Base-by-base conservation (phyloP, 1,140 invertebrate genomes). In the Laodelphax striatellus region DNA sequence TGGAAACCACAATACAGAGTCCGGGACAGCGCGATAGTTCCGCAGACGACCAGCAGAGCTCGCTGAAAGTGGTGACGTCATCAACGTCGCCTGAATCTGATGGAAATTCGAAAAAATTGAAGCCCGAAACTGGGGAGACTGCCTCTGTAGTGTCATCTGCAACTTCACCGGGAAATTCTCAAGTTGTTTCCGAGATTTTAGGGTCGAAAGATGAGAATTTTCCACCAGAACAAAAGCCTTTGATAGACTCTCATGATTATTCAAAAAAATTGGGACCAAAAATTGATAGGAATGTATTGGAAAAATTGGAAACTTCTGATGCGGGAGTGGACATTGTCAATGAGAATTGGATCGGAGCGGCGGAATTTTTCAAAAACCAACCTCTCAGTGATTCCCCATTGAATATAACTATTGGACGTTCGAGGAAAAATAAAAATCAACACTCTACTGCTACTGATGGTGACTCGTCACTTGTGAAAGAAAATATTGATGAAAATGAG, bases 1-100 rank as follows among this genome's bases (percentile, higher is more conserved):
- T 50, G 16, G 57, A 59, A 24, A 59, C 57, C n/a, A 52, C 57
- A n/a, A 52, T 59, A 1, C 38, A 46, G 19, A 55, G 52, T 52
- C 42, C 53, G 55, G 55, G 50, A 52, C 5, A 24, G 6, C 41
- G n/a, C 24, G 34, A 46, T 42, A 11, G 38, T 21, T 52, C 60
- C 19, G 55, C 14, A 43, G 60, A 57, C 22, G 22, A 41, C 4
- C n/a, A 21, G n/a, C 14, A 55, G 16, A 24, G 21, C 1, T 28
- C 13, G 11, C 22, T 43, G 22, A 44, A 58, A 11, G 42, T 46
- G 1, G 46, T 50, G 21, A 50, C 46, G 16, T 19, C 16, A 50
- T 50, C 46, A 50, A 50, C 46, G 6, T 17, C 16, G 8, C 16
- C 16, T 1, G 46, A 19, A 10, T 50, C 46, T 8, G 46, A 50